A percentile compares a stretch with the other conserved stretches of the same genome.
These are phyloP conservation scores for Anarhynchus alexandrinus DNA, from an alignment of 2,113 vertebrate genomes.

Conservation along the genomic window DNA sequence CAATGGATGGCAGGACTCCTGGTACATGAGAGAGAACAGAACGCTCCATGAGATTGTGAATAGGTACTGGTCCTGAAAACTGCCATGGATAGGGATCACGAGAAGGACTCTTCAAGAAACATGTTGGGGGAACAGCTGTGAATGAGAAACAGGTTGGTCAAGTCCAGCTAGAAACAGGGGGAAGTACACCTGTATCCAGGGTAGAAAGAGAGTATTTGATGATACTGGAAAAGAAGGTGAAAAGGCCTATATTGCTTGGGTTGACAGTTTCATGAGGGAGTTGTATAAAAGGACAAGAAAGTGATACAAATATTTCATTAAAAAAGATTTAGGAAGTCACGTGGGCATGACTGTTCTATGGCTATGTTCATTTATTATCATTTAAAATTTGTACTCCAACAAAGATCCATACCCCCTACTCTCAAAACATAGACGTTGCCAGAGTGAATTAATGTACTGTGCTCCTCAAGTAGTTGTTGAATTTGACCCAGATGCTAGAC, in stretches of 20 bases:
- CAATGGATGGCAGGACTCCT: not conserved
- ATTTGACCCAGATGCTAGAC: not conserved
- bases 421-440: not conserved
- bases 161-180: not conserved
- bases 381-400: not conserved
- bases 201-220: not conserved
- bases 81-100: not conserved
- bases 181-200: not conserved
- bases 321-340: not conserved
- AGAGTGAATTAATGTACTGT: not conserved
- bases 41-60: not conserved
- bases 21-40: not conserved
- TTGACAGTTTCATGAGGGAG: not conserved
- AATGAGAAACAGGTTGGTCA: not conserved
- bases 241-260: not conserved
- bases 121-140: not conserved
- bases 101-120: not conserved
- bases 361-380: not conserved
- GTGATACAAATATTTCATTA: not conserved
- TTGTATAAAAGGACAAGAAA: not conserved
- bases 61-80: not conserved
- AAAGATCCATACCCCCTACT: not conserved
- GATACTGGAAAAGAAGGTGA: not conserved
- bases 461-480: not conserved
- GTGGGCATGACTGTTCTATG: not conserved